Evolutionary conservation across 2,113 vertebrate genomes (phyloP).

Genomic region (Grantiella picta): DNA sequence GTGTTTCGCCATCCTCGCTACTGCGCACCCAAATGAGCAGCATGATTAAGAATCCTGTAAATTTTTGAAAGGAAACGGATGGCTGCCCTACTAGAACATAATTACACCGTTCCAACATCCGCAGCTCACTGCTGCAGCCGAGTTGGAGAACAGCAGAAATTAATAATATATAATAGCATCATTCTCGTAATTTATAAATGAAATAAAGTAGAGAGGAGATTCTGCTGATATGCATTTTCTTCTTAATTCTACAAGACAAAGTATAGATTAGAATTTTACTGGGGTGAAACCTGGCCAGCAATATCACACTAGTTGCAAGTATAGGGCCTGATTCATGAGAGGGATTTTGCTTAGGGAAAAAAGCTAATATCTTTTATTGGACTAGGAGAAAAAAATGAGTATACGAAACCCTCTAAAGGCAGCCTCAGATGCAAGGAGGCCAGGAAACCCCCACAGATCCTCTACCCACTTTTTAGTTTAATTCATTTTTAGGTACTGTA

Average conservation of each 20-base stretch:
- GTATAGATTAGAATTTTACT: constrained; percentile 81
- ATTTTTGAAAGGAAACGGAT: constrained; percentile 99
- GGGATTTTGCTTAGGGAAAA: constrained; percentile 72
- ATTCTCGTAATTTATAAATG: constrained; percentile 98
- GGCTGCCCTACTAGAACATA: constrained; percentile 99
- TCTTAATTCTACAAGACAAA: constrained; percentile 81
- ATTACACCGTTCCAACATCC: constrained; percentile 97
- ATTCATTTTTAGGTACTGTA: constrained; percentile 1
- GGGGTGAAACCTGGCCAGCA: constrained; percentile 74
- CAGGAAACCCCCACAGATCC: constrained; percentile 13
- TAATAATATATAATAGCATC: constrained; percentile 99
- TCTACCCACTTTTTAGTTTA: constrained; percentile 6
- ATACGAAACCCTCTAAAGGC: constrained; percentile 61
- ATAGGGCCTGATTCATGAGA: constrained; percentile 69
- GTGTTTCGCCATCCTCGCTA: constrained; percentile 92
- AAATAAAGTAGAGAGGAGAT: constrained; percentile 94
- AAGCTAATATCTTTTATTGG: constrained; percentile 73
- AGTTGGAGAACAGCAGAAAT: constrained; percentile 94
- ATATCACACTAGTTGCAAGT: constrained; percentile 72
- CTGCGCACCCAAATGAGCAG: constrained; percentile 97
- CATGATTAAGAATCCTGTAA: constrained; percentile 99
- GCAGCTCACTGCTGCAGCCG: constrained; percentile 83
- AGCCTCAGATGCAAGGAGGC: constrained; percentile 14
- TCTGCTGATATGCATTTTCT: constrained; percentile 86
- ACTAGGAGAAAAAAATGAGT: constrained; percentile 51